These are phyloP conservation scores for Tetrapedia diversipes DNA, from an alignment of 2,888 invertebrate species.

Conservation along the genomic window DNA sequence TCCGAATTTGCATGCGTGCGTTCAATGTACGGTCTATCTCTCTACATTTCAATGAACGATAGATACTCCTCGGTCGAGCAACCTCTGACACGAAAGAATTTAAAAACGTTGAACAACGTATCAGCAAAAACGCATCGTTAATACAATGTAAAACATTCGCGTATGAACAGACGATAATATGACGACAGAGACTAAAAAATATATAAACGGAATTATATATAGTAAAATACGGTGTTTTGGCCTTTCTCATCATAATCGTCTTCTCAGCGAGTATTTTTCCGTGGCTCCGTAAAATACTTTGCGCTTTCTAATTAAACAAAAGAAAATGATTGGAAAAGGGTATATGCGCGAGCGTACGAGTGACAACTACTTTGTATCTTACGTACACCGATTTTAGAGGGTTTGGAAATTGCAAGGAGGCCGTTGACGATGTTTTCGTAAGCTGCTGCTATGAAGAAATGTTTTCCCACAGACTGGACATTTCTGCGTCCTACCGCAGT, in stretches of 20 bases:
- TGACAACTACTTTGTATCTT: neutral
- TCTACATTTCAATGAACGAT: neutral
- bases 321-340: no score
- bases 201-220: no score
- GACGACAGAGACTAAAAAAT: no score
- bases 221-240: no score
- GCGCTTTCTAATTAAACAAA: no score
- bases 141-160: no score
- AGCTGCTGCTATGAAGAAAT: slow-evolving; percentile 72
- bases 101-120: slow-evolving; percentile 31
- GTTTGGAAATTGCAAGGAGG: slow-evolving; percentile 56
- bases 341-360: no score
- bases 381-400: slow-evolving; percentile 17
- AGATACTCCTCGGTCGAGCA: neutral
- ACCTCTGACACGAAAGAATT: neutral
- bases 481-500: slow-evolving; percentile 72
- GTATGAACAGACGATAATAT: neutral
- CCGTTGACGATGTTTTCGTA: slow-evolving; percentile 66
- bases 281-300: no score
- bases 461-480: slow-evolving; percentile 69
- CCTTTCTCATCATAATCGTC: no score
- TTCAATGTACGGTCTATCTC: neutral
- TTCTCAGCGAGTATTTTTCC: no score
- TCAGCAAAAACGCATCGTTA: slow-evolving; percentile 10
- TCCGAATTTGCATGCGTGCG: neutral